phyloP scores from a whole-genome alignment of 2,113 vertebrate species.

The Pyrgilauda ruficollis region DNA sequence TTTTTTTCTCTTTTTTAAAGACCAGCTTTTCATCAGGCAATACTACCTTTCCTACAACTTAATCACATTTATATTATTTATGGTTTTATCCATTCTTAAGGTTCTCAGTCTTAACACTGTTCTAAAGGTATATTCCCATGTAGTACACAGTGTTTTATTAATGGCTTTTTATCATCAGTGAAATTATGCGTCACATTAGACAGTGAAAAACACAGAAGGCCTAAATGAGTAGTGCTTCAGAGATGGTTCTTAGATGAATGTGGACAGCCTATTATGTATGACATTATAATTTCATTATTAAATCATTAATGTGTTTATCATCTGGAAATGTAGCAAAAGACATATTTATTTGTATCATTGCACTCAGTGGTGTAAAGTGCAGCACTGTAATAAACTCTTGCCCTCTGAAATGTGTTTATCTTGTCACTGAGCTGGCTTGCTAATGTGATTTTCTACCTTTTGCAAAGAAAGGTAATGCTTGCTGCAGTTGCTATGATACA shows the following conservation, averaged over 20 bases:
- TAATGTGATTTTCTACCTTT: conserved; percentile 18
- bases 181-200: neutral
- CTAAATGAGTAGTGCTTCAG: neutral
- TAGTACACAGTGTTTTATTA: neutral
- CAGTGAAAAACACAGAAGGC: neutral
- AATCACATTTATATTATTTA: neutral
- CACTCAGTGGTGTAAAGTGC: neutral
- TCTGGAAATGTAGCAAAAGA: neutral
- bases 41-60: neutral
- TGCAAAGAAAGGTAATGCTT: neutral
- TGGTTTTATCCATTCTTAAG: neutral
- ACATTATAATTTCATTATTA: neutral
- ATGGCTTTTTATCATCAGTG: neutral
- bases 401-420: conserved; percentile 20
- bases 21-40: neutral
- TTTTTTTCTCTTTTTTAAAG: neutral
- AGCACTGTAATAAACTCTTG: neutral
- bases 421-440: neutral
- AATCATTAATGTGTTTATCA: neutral
- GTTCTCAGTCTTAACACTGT: neutral
- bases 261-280: neutral
- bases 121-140: neutral
- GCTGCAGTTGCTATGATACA: conserved; percentile 31
- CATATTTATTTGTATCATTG: neutral
- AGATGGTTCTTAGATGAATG: neutral